A percentile compares a stretch with the other conserved stretches of the same genome.
These are phyloP conservation scores for Drosophila yakuba DNA, from an alignment of 1,140 invertebrate species.

Conservation along the genomic window DNA sequence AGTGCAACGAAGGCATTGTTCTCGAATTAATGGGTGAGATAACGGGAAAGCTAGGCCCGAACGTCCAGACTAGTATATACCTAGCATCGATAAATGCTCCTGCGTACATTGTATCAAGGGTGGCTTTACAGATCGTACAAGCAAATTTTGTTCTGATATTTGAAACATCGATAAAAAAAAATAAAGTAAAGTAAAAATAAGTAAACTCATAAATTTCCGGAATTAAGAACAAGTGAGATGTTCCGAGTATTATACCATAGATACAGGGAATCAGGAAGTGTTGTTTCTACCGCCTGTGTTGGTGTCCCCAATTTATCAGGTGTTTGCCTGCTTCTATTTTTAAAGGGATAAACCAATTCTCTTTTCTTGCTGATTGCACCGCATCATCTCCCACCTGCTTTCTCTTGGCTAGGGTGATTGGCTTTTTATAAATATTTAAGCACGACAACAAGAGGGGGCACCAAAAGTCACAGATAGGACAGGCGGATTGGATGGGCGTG, in stretches of 20 bases:
- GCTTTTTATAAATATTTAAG: slow-evolving; percentile 69
- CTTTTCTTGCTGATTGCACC: slow-evolving; percentile 42
- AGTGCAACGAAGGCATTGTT: slow-evolving; percentile 52
- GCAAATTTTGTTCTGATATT: no score
- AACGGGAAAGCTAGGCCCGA: background rate
- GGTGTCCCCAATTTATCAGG: slow-evolving; percentile 78
- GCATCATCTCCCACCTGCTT: slow-evolving; percentile 1
- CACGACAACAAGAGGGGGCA: slow-evolving; percentile 36
- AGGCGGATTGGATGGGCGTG: slow-evolving; percentile 23
- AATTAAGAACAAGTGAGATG: no score
- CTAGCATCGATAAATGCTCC: background rate
- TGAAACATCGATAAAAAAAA: no score
- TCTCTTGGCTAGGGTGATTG: slow-evolving; percentile 37
- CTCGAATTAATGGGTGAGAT: slow-evolving; percentile 22
- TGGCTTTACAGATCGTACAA: no score
- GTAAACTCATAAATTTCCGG: no score
- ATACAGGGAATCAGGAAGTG: no score
- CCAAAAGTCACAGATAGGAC: slow-evolving; percentile 4
- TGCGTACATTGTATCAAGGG: no score
- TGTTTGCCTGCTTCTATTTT: slow-evolving; percentile 63
- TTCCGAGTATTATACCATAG: no score
- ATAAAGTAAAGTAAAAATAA: no score
- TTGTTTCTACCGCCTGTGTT: background rate
- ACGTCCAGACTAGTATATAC: background rate
- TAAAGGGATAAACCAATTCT: slow-evolving; percentile 23